Evolutionary conservation across 2,888 invertebrate genomes (phyloP).

Genomic region (Lasioglossum zephyrum): DNA sequence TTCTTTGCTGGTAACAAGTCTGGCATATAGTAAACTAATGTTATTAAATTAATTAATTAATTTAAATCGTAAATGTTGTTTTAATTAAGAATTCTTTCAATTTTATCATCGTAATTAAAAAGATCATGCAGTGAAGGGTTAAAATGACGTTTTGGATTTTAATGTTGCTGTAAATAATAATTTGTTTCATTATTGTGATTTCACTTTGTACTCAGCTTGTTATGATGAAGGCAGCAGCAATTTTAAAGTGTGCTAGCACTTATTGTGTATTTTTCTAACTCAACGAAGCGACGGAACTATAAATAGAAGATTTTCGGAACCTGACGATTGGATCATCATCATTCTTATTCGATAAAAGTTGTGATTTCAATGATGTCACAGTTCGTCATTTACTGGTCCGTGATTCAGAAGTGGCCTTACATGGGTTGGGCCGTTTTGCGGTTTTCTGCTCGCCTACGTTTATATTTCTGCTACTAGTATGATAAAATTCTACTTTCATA

Average conservation of each 20-base stretch:
- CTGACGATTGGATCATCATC: not conserved
- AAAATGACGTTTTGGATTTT: too few relatives aligned
- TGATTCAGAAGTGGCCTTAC: not conserved
- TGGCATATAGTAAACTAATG: too few relatives aligned
- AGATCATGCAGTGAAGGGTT: too few relatives aligned
- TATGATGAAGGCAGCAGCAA: not conserved
- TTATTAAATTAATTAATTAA: too few relatives aligned
- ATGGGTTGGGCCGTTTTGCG: not conserved
- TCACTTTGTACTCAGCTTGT: too few relatives aligned
- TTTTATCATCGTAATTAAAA: too few relatives aligned
- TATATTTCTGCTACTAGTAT: not conserved
- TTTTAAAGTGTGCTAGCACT: not conserved
- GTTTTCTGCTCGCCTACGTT: not conserved
- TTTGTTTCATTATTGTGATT: too few relatives aligned
- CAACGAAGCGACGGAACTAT: not conserved
- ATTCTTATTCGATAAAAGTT: not conserved
- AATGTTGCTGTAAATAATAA: too few relatives aligned
- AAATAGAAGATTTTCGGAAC: not conserved
- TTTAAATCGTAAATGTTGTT: too few relatives aligned
- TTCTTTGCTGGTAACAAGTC: too few relatives aligned
- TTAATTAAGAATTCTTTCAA: too few relatives aligned
- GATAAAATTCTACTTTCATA: not conserved
- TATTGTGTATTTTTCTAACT: not conserved
- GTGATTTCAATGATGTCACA: conserved; percentile 2
- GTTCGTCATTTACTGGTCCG: not conserved